These are phyloP conservation scores for Diorhabda carinulata DNA, from an alignment of 1,140 invertebrate species.

Conservation along the genomic window DNA sequence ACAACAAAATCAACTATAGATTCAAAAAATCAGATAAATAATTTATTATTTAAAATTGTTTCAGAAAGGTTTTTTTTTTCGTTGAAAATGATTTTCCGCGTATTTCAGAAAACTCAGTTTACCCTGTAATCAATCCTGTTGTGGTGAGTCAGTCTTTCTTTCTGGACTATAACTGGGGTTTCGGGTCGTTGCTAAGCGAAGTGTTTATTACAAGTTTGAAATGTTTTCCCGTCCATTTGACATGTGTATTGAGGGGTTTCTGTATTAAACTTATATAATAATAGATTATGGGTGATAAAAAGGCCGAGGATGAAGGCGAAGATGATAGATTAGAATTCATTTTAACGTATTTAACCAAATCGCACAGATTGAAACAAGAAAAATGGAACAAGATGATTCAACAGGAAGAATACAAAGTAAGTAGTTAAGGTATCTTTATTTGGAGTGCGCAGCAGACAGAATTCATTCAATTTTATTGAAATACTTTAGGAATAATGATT, in stretches of 20 bases:
- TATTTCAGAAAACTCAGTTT: no score
- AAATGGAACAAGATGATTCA: conserved; percentile 73
- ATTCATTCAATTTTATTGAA: no score
- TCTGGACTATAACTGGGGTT: background rate
- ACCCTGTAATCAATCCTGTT: no score
- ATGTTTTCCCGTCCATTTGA: background rate
- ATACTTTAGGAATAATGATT: no score
- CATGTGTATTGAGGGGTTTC: background rate
- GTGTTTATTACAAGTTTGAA: conserved; percentile 25
- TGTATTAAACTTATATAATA: conserved; percentile 9
- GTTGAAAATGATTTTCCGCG: no score
- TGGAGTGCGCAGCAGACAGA: background rate
- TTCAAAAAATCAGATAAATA: no score
- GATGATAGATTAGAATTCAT: conserved; percentile 46
- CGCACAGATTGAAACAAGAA: conserved; percentile 67
- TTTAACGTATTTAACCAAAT: conserved; percentile 52
- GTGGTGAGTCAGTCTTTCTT: background rate
- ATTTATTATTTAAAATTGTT: no score
- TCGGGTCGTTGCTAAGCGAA: conserved; percentile 26
- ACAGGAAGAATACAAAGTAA: conserved; percentile 60
- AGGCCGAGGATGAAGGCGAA: conserved; percentile 33
- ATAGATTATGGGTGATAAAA: conserved; percentile 25
- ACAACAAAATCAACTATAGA: no score
- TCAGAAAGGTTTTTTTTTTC: no score
- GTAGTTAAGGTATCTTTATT: conserved; percentile 4